Evolutionary conservation across 2,888 invertebrate species (phyloP).

Genomic region (Drosophila mulleri): DNA sequence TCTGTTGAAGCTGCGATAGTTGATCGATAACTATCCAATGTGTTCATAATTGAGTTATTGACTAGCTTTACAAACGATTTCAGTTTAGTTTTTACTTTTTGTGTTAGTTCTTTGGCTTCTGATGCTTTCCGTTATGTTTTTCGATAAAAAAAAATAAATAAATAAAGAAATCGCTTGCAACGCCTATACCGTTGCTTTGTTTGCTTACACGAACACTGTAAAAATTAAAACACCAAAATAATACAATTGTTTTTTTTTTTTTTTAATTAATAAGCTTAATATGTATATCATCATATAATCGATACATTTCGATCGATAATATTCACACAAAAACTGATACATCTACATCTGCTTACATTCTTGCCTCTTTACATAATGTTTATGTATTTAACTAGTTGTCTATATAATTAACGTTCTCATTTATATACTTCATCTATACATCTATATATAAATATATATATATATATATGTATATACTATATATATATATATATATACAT

Average conservation of each 20-base stretch:
- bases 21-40: constrained; percentile 22
- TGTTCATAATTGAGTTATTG: constrained; percentile 30
- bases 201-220: constrained; percentile 41
- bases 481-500: background rate
- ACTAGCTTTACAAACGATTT: constrained; percentile 17
- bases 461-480: background rate
- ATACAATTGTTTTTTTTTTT: constrained; percentile 14
- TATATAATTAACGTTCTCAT: constrained; percentile 32
- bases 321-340: constrained; percentile 16
- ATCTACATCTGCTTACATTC: constrained; percentile 11
- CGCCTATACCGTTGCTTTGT: constrained; percentile 44
- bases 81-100: constrained; percentile 19
- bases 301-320: constrained; percentile 34
- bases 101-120: constrained; percentile 34
- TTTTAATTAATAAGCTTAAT: constrained; percentile 22
- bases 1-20: constrained; percentile 11
- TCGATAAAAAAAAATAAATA: constrained; percentile 23
- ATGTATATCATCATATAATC: constrained; percentile 13
- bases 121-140: constrained; percentile 37
- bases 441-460: background rate
- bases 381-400: constrained; percentile 24
- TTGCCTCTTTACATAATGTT: constrained; percentile 14
- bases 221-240: constrained; percentile 10
- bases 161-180: constrained; percentile 30
- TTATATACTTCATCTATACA: background rate